These are phyloP conservation scores for Falco rusticolus DNA, from an alignment of 2,797 vertebrate genomes.

Conservation along the genomic window DNA sequence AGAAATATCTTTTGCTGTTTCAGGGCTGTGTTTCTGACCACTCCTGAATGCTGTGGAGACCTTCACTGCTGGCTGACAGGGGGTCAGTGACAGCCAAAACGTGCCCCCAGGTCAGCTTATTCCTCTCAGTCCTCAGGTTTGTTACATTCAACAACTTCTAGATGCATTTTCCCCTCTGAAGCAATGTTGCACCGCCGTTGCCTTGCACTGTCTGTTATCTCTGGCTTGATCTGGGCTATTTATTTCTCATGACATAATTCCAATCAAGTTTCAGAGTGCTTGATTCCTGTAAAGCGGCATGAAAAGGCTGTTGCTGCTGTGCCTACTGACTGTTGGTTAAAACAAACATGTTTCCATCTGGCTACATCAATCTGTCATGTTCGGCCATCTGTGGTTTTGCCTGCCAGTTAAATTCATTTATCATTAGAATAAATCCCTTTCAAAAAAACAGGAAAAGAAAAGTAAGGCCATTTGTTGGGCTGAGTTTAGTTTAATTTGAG, in stretches of 20 bases:
- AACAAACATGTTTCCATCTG: conserved; percentile 38
- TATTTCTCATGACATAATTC: conserved; percentile 40
- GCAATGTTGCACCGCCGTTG: background rate
- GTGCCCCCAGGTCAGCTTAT: background rate
- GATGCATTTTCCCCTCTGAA: background rate
- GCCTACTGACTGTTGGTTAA: conserved; percentile 3
- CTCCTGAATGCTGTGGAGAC: background rate
- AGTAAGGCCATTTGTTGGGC: background rate
- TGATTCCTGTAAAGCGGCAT: background rate
- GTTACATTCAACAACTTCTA: background rate
- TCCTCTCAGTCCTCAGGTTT: background rate
- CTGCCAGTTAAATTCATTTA: conserved; percentile 1
- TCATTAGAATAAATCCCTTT: background rate
- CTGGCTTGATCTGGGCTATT: background rate
- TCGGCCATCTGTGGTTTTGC: background rate
- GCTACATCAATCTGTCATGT: conserved; percentile 11
- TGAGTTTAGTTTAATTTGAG: background rate
- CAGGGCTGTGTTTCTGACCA: background rate
- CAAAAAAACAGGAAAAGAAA: background rate
- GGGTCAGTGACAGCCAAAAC: background rate
- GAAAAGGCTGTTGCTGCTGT: conserved; percentile 26
- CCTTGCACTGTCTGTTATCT: background rate
- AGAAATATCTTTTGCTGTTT: background rate
- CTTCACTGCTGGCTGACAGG: accelerated
- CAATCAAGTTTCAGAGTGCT: background rate